A percentile compares a stretch with the other conserved stretches of the same genome.
Evolutionary conservation across 2,888 invertebrate species (phyloP).

Genomic region (Therioaphis trifolii): DNA sequence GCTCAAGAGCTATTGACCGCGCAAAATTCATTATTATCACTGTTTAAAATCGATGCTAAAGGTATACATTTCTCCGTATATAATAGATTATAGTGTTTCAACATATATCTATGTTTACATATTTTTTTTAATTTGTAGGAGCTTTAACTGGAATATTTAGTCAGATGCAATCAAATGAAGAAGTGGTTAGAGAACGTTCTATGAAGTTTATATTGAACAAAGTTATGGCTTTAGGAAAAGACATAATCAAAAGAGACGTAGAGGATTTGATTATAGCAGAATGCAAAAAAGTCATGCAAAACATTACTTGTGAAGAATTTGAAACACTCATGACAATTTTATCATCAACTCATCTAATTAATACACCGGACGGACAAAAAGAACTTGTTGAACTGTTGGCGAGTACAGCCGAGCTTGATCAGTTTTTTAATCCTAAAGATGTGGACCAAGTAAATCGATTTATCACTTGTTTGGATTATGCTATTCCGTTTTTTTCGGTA

Average conservation of each 20-base stretch:
- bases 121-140: slow-evolving; percentile 68
- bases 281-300: slow-evolving; percentile 87
- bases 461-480: slow-evolving; percentile 86
- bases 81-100: not conserved
- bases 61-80: slow-evolving; percentile 67
- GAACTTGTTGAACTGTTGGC: slow-evolving; percentile 87
- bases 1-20: slow-evolving; percentile 85
- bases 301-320: slow-evolving; percentile 92
- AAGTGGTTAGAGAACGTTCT: slow-evolving; percentile 84
- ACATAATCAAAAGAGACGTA: slow-evolving; percentile 83
- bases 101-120: no score
- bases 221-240: slow-evolving; percentile 81
- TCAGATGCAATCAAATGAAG: slow-evolving; percentile 78
- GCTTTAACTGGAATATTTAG: slow-evolving; percentile 77
- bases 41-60: slow-evolving; percentile 80
- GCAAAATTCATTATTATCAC: slow-evolving; percentile 82
- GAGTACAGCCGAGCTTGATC: slow-evolving; percentile 84
- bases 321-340: slow-evolving; percentile 88
- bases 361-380: slow-evolving; percentile 85
- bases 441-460: slow-evolving; percentile 85
- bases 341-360: slow-evolving; percentile 82
- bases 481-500: slow-evolving; percentile 84
- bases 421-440: slow-evolving; percentile 71
- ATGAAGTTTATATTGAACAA: slow-evolving; percentile 89
- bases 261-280: slow-evolving; percentile 86